These are phyloP conservation scores for Callimico goeldii DNA, from an alignment of 2,797 vertebrate genomes.

Conservation along the genomic window DNA sequence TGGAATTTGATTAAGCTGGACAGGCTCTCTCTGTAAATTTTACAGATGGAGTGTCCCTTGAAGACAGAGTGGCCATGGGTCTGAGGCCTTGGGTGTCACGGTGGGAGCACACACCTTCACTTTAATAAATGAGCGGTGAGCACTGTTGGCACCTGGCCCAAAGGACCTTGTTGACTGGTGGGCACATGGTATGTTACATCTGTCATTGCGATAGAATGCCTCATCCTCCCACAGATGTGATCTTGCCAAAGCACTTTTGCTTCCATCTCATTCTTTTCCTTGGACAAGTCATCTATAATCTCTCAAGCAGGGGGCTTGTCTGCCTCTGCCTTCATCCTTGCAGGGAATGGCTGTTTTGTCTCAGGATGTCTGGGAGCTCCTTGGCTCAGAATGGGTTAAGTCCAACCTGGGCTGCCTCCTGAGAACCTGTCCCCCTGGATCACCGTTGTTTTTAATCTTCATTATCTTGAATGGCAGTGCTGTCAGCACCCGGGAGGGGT, in stretches of 20 bases:
- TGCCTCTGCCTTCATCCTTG: background rate
- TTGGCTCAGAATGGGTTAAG: slow-evolving; percentile 69
- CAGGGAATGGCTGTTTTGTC: background rate
- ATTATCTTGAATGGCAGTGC: slow-evolving; percentile 70
- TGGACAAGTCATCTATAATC: background rate
- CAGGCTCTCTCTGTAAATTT: background rate
- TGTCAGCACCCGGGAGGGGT: slow-evolving; percentile 44
- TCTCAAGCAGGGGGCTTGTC: background rate
- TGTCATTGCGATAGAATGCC: background rate
- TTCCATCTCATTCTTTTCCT: background rate
- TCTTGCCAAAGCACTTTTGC: background rate
- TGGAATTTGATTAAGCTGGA: background rate
- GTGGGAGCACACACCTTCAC: background rate
- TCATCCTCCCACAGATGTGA: background rate
- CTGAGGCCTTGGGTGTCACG: background rate
- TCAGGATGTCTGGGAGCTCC: background rate
- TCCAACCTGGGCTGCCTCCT: slow-evolving; percentile 37
- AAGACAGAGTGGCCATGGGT: background rate
- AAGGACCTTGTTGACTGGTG: slow-evolving; percentile 33
- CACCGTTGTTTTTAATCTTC: slow-evolving; percentile 60
- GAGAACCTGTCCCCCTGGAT: slow-evolving; percentile 53
- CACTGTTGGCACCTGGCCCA: background rate
- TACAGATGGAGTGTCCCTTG: background rate
- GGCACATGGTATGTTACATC: background rate
- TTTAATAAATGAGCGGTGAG: slow-evolving; percentile 31